Conservation (phyloP, 1,140 invertebrate species). For the Pogonus chalceus region DNA sequence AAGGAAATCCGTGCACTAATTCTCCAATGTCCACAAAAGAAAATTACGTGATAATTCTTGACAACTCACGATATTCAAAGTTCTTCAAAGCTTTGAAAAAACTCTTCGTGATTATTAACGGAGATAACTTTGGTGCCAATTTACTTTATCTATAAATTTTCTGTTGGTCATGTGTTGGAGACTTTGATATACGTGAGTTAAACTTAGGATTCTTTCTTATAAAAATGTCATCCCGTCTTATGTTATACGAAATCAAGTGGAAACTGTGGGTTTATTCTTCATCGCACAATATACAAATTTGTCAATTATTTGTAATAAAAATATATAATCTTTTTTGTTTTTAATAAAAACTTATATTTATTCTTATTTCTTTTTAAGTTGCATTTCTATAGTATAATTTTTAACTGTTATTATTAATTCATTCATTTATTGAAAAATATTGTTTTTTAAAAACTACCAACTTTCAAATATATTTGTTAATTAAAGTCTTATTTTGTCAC, state of each 20-base stretch:
- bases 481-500: too few relatives aligned
- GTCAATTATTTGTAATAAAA: too few relatives aligned
- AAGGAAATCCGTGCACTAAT: not conserved
- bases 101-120: not conserved
- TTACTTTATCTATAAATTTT: not conserved
- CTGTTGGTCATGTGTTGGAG: not conserved
- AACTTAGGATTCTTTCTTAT: not conserved
- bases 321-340: too few relatives aligned
- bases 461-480: too few relatives aligned
- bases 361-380: too few relatives aligned
- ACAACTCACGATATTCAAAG: slow-evolving; percentile 2
- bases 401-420: too few relatives aligned
- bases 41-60: too few relatives aligned
- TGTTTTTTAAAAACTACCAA: too few relatives aligned
- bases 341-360: too few relatives aligned
- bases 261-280: not conserved
- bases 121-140: not conserved
- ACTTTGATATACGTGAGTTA: slow-evolving; percentile 1
- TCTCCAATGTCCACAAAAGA: not conserved
- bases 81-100: not conserved
- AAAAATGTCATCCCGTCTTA: not conserved
- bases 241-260: not conserved
- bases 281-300: too few relatives aligned
- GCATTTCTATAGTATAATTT: too few relatives aligned
- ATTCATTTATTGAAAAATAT: too few relatives aligned